Evolutionary conservation across 1,140 invertebrate species (phyloP), one percentile per base, ranked within the genome.

Genomic region (Bombus superbus): DNA sequence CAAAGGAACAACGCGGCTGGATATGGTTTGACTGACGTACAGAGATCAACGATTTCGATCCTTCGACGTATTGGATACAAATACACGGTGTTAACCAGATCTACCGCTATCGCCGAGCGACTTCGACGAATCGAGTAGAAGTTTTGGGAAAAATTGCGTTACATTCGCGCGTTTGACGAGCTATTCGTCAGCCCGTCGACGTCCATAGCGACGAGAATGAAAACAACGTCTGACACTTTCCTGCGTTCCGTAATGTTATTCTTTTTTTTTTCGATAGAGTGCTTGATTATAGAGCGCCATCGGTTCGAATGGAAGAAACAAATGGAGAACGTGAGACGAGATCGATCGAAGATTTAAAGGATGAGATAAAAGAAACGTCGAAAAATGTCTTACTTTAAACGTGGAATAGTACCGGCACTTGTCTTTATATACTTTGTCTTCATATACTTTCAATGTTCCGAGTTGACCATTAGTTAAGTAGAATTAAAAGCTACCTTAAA

Each of bases 1-100:
- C 73, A 78, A 83, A 78, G 74, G 62, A 78, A 78, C 81, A 66
- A 15, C 22, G 15, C 18, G 47, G 32, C 25, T 40, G 44, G 74
- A 28, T n/a, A 40, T 22, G 13, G 18, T 22, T 18, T n/a, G 44
- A 22, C 35, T 38, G 66, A 35, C 44, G 18, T 18, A 35, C 38
- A 59, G 5, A 32, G 28, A 57, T 44, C 35, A 28, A 28, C 13
- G 22, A 42, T 25, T 73, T 81, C 53, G 3, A 44, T 74, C 59
- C 40, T 15, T 35, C 32, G 53, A 38, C 35, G 32, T 66, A 42
- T 32, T 42, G 40, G 62, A 79, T 79, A 47, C 28, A 78, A 64
- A 78, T 66, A n/a, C 22, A 40, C 40, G 38, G 9, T 28, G 59
- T 42, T 32, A 62, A n/a, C 76, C 59, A 44, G 28, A 35, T 68